A percentile compares a stretch with the other conserved stretches of the same genome.
These are phyloP conservation scores for Aleiodes alternator DNA, from an alignment of 2,888 invertebrate genomes.

Conservation along the genomic window DNA sequence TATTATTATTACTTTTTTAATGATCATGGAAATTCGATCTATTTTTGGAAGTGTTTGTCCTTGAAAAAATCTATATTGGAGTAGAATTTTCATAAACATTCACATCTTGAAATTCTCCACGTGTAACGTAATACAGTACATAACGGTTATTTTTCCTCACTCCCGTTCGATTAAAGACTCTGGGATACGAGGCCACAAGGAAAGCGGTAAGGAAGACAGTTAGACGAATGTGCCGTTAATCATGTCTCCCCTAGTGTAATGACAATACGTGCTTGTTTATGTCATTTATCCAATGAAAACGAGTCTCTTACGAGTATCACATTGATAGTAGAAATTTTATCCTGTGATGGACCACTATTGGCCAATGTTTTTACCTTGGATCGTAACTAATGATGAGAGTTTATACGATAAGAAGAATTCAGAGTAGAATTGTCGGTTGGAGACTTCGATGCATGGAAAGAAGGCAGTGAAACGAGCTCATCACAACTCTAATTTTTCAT, in stretches of 20 bases:
- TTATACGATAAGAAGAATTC: background rate
- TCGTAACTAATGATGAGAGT: background rate
- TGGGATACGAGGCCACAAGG: constrained; percentile 63
- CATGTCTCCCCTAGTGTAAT: constrained; percentile 35
- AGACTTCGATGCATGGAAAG: background rate
- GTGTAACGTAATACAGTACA: constrained; percentile 67
- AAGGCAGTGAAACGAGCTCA: background rate
- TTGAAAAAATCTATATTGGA: background rate
- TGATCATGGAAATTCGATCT: background rate
- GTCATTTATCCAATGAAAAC: constrained; percentile 30
- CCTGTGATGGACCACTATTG: background rate
- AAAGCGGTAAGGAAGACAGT: constrained; percentile 52
- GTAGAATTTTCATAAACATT: background rate
- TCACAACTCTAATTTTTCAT: background rate
- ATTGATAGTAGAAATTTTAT: no score
- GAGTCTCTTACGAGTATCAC: background rate
- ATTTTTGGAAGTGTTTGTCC: background rate
- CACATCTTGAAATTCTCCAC: constrained; percentile 62
- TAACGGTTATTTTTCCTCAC: constrained; percentile 69
- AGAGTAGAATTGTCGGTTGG: background rate
- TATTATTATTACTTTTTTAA: background rate
- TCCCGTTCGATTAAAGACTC: constrained; percentile 63
- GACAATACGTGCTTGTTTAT: constrained; percentile 17
- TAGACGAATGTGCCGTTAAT: constrained; percentile 48
- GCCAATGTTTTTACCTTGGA: constrained; percentile 15